Evolutionary conservation across 2,797 vertebrate genomes (phyloP), one percentile per base, ranked within the genome.

Genomic region (Micropoecilia bifurca): DNA sequence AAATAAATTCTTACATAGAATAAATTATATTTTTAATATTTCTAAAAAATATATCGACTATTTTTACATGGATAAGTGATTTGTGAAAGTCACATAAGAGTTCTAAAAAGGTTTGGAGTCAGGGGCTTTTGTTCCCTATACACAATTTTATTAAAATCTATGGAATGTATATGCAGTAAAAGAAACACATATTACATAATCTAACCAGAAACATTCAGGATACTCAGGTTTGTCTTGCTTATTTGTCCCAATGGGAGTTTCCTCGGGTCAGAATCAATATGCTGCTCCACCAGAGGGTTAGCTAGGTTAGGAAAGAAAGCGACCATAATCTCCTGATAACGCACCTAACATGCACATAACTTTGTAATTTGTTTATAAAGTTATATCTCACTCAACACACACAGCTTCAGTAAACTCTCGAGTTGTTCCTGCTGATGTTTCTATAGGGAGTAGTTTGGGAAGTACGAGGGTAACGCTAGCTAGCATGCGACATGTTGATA

Each of bases 1-100:
- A 94, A 95, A 95, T 95, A 88, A 89, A 89, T 85, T 92, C 79
- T 90, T 36, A 89, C 80, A 87, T 91, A 85, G 66, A 63, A 91
- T 91, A 83, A 92, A 89, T 82, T 55, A 90, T 92, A 85, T 91
- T 59, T 82, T 90, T 78, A 84, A 93, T 81, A 81, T 83, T 87
- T 89, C 68, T 85, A 87, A 91, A 93, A 89, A 94, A 80, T 77
- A 83, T 53, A 81, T 90, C 88, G 82, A 92, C 81, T 75, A 83
- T 71, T 91, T 78, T 74, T 77, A 79, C 79, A 77, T 77, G 74
- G 75, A 55, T 59, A 22, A 80, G 28, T 71, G 76, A 89, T 77
- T 82, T 80, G 47, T 78, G 72, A 75, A 73, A 47, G 61, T 84
- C 28, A 78, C 73, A 77, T 73, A 69, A 88, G 13, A 75, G 30